Conservation (phyloP, 1,140 invertebrate genomes). For the Hycleus phaleratus region DNA sequence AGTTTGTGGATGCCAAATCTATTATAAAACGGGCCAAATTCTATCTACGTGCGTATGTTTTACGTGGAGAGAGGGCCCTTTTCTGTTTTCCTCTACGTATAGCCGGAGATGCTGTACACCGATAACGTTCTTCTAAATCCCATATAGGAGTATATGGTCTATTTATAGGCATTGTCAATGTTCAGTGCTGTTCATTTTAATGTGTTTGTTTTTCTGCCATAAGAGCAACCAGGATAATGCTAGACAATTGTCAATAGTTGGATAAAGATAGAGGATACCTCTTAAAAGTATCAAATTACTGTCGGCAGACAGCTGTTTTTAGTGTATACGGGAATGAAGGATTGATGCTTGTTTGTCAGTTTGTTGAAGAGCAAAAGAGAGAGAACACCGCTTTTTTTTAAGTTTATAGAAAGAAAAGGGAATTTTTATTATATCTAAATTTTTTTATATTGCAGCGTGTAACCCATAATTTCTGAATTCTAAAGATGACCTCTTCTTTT, state of each 20-base stretch:
- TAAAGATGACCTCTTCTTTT: too few relatives aligned
- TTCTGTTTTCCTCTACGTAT: not conserved
- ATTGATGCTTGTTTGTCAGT: conserved; percentile 21
- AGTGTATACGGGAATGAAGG: conserved; percentile 28
- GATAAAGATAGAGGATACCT: conserved; percentile 28
- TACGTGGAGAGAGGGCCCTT: conserved; percentile 8
- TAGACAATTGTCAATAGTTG: not conserved
- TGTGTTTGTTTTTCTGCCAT: conserved; percentile 39
- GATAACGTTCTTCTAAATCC: conserved; percentile 34
- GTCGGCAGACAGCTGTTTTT: conserved; percentile 39
- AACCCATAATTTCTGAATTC: too few relatives aligned
- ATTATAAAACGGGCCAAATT: not conserved
- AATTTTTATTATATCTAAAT: too few relatives aligned
- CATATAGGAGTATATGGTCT: conserved; percentile 39
- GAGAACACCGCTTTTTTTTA: too few relatives aligned
- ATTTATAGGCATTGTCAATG: conserved; percentile 42
- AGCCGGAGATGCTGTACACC: conserved; percentile 18
- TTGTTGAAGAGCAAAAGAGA: too few relatives aligned
- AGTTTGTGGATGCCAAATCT: not conserved
- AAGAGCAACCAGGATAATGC: conserved; percentile 21
- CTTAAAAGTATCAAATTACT: conserved; percentile 40
- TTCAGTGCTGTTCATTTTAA: conserved; percentile 40
- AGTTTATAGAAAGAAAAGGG: too few relatives aligned
- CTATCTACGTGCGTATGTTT: conserved; percentile 10
- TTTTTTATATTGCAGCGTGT: too few relatives aligned